Conservation (phyloP, 2,888 invertebrate genomes). For the Chironomus tentans region DNA sequence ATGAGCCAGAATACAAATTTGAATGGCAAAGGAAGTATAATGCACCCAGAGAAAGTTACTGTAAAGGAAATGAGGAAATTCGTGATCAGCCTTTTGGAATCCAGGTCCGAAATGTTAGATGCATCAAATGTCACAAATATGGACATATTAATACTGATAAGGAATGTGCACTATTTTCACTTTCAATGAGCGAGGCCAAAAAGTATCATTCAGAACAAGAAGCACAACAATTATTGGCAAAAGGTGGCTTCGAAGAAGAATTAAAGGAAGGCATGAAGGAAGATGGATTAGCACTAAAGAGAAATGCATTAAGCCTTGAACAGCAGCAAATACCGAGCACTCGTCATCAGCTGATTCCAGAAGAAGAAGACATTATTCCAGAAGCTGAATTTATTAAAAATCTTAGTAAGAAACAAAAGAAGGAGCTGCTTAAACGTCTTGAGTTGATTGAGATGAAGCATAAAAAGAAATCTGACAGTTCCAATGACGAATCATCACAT, state of each 20-base stretch:
- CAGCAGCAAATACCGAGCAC: constrained; percentile 47
- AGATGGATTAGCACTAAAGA: constrained; percentile 82
- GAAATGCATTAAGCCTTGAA: constrained; percentile 54
- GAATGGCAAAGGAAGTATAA: constrained; percentile 99
- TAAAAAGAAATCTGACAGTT: neutral
- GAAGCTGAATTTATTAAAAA: constrained; percentile 75
- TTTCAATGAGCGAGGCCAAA: constrained; percentile 72
- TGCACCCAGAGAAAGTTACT: constrained; percentile 96
- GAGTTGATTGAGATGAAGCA: constrained; percentile 30
- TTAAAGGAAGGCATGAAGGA: constrained; percentile 69
- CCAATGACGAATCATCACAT: neutral
- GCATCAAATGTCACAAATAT: constrained; percentile 99
- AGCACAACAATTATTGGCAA: constrained; percentile 55
- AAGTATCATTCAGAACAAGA: constrained; percentile 55
- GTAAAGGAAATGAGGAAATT: constrained; percentile 95
- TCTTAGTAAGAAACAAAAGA: constrained; percentile 78
- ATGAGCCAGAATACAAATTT: constrained; percentile 96
- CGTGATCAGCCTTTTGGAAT: constrained; percentile 98
- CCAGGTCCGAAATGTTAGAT: constrained; percentile 91
- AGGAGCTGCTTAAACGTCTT: constrained; percentile 71
- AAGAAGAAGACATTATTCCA: constrained; percentile 45
- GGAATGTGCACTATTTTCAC: constrained; percentile 87
- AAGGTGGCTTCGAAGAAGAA: constrained; percentile 42
- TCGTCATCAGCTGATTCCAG: constrained; percentile 51
- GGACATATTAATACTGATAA: constrained; percentile 74